Evolutionary conservation across 1,140 invertebrate species (phyloP), one percentile per base, ranked within the genome.

Genomic region (Riptortus pedestris): DNA sequence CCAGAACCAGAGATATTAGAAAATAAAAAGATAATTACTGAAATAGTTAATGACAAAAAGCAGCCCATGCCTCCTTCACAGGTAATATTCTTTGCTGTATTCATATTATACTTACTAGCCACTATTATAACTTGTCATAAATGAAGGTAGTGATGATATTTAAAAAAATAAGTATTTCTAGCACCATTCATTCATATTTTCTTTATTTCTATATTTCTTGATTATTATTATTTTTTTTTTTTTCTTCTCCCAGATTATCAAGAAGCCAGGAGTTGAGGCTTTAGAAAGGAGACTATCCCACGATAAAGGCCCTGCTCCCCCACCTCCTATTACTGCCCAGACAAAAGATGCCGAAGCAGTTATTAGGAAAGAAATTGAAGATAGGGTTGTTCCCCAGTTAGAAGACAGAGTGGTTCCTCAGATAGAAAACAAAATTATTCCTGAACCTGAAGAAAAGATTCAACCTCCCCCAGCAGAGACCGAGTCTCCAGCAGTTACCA

Each of bases 231-330:
- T 55, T 55, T 55, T 9, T 55, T 55, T 55, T 18, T n/a, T 9
- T 24, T 55, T 55, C 24, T 55, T 55, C 26, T 4, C 11, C 14
- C 24, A 55, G 51, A 24, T 55, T 16, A 22, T 24, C 18, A 55
- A 55, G 24, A 22, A 26, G 18, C 20, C 20, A 55, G 16, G 20
- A 24, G 33, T 64, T 43, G 71, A 71, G 20, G 62, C 20, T 0
- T 20, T 66, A 14, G 68, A 70, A 58, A 68, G 69, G 59, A 60
- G 70, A 60, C 60, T 69, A 33, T 72, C 72, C 12, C 69, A 73
- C 69, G 84, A 86, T 67, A 87, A 87, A 72, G 84, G 85, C 48
- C 84, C 84, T 61, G 85, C 85, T 48, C 85, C 84, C 2, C 78
- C 79, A 28, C 84, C 83, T 58, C 82, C 82, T 24, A 72, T 74